Conservation (phyloP, 2,113 vertebrate genomes). For the Carassius auratus region DNA sequence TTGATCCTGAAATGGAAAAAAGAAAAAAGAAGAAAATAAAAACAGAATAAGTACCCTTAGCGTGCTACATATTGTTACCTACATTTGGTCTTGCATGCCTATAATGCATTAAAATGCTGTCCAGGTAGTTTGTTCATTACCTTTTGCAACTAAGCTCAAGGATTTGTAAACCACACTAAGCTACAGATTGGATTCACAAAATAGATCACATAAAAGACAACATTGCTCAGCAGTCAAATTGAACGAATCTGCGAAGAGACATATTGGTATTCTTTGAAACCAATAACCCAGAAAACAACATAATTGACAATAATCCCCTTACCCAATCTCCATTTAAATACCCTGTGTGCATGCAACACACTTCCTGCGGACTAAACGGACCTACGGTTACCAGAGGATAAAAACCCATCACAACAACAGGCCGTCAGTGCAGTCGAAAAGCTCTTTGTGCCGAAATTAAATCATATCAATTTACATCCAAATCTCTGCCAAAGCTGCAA, state of each 20-base stretch:
- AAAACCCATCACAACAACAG: not conserved
- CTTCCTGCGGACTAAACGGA: not conserved
- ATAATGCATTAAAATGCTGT: not conserved
- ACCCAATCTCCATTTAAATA: not conserved
- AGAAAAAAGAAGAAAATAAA: no score
- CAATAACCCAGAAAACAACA: constrained; percentile 23
- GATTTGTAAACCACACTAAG: not conserved
- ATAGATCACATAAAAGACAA: not conserved
- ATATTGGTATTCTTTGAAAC: constrained; percentile 15
- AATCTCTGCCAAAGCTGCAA: not conserved
- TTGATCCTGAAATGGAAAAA: no score
- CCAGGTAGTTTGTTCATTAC: not conserved
- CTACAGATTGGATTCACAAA: constrained; percentile 1
- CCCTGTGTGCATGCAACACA: not conserved
- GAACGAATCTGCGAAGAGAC: not conserved
- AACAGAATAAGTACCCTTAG: not conserved
- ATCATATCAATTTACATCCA: not conserved
- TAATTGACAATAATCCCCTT: not conserved
- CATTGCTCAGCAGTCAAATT: not conserved
- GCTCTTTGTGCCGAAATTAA: not conserved
- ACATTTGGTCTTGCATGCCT: not conserved
- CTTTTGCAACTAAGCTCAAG: not conserved
- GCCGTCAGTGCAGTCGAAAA: not conserved
- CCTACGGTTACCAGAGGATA: not conserved
- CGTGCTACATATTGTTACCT: not conserved